Percentiles rank a stretch among this genome's conserved stretches.
These are phyloP conservation scores for Panulirus ornatus DNA, from an alignment of 1,140 invertebrate genomes.

Conservation along the genomic window DNA sequence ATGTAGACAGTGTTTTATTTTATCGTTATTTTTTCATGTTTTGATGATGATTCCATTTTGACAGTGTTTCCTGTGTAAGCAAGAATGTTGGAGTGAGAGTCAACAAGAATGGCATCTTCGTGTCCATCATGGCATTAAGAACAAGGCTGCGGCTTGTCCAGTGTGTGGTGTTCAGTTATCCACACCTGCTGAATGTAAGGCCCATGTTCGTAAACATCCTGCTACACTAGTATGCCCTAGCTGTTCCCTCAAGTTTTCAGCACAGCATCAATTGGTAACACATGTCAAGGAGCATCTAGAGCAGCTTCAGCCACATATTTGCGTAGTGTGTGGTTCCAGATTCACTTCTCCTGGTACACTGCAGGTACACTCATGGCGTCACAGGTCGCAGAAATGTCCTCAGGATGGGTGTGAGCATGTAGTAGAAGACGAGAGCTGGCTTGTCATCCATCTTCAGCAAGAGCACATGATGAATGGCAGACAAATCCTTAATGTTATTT, in stretches of 20 bases:
- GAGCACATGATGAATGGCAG: conserved; percentile 20
- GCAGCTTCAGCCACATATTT: conserved; percentile 26
- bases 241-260: conserved; percentile 44
- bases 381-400: conserved; percentile 38
- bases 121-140: conserved; percentile 51
- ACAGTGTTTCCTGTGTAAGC: conserved; percentile 59
- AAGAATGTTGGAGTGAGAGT: conserved; percentile 52
- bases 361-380: conserved; percentile 33
- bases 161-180: conserved; percentile 53
- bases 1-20: no score
- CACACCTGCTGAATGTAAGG: conserved; percentile 42
- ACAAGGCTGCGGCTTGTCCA: conserved; percentile 31
- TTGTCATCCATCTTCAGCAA: conserved; percentile 39
- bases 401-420: conserved; percentile 16
- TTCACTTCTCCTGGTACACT: background rate
- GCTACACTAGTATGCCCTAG: conserved; percentile 40
- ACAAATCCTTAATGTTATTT: background rate
- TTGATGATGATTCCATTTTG: no score
- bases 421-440: conserved; percentile 58
- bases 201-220: conserved; percentile 58
- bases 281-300: conserved; percentile 46
- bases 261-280: conserved; percentile 43
- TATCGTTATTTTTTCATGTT: background rate
- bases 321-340: conserved; percentile 33
- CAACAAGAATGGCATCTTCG: conserved; percentile 61